Percentiles rank a stretch among this genome's conserved stretches.
These are phyloP conservation scores for Eciton burchellii DNA, from an alignment of 1,140 invertebrate species.

Conservation along the genomic window DNA sequence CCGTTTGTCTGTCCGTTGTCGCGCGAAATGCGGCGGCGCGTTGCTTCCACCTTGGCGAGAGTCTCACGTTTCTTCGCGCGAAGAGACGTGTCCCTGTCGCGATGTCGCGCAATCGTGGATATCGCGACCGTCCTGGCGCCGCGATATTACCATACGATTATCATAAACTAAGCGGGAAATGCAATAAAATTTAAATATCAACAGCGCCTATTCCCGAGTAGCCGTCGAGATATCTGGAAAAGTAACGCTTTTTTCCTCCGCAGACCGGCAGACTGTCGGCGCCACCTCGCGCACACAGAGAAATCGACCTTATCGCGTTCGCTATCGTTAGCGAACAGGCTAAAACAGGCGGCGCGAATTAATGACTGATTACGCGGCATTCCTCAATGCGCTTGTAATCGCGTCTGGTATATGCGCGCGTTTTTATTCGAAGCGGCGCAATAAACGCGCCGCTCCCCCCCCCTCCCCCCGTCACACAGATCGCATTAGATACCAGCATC, in stretches of 20 bases:
- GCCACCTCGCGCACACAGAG: neutral
- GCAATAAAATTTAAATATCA: conserved; percentile 51
- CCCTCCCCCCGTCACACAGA: neutral
- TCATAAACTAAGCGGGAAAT: conserved; percentile 53
- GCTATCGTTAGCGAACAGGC: too few relatives aligned
- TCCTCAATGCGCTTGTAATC: conserved; percentile 48
- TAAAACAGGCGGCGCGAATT: conserved; percentile 64
- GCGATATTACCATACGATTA: conserved; percentile 37
- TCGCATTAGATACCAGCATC: neutral
- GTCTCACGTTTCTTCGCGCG: neutral
- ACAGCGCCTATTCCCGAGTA: neutral
- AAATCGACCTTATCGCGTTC: conserved; percentile 59
- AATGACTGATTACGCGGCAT: conserved; percentile 69
- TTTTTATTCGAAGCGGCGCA: conserved; percentile 45
- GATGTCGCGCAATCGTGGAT: neutral
- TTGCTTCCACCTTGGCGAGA: neutral
- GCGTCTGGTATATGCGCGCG: neutral
- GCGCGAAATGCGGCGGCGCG: too few relatives aligned
- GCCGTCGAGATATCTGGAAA: conserved; percentile 27
- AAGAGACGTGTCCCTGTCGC: neutral
- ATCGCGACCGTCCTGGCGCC: conserved; percentile 36
- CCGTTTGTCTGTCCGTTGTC: too few relatives aligned
- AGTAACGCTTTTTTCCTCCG: conserved; percentile 5
- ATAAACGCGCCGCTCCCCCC: neutral
- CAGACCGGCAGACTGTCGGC: neutral